phyloP scores from a whole-genome alignment of 2,888 invertebrate genomes.

The Fissipunctia ypsillon region DNA sequence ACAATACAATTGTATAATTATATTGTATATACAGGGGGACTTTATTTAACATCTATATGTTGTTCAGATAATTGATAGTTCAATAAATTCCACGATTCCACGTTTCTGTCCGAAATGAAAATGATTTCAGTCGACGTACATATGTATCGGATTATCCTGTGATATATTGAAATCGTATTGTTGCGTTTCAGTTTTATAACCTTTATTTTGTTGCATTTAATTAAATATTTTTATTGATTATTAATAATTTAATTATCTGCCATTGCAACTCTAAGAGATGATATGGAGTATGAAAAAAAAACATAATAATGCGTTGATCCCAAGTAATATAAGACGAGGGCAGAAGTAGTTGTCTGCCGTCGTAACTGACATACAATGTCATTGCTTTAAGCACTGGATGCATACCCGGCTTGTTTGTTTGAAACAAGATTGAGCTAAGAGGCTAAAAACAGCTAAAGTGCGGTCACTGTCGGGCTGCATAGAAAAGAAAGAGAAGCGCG shows the following conservation, averaged over 20 bases:
- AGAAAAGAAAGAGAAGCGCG: no score
- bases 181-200: background rate
- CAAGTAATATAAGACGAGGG: background rate
- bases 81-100: constrained; percentile 16
- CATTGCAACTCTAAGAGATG: background rate
- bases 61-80: constrained; percentile 28
- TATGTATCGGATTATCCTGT: constrained; percentile 5
- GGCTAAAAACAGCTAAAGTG: no score
- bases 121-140: constrained; percentile 18
- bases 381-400: background rate
- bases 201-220: background rate
- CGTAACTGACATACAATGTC: background rate
- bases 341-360: background rate
- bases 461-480: no score
- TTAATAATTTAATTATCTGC: background rate
- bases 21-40: no score
- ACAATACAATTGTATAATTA: no score
- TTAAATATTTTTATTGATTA: background rate
- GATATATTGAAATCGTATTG: constrained; percentile 15
- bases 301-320: background rate
- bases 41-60: no score
- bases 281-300: background rate
- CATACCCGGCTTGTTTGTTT: background rate
- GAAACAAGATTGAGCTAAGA: no score
- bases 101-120: constrained; percentile 24